A percentile compares a stretch with the other conserved stretches of the same genome.
Evolutionary conservation across 1,140 invertebrate genomes (phyloP).

Genomic region (Ladona fulva): DNA sequence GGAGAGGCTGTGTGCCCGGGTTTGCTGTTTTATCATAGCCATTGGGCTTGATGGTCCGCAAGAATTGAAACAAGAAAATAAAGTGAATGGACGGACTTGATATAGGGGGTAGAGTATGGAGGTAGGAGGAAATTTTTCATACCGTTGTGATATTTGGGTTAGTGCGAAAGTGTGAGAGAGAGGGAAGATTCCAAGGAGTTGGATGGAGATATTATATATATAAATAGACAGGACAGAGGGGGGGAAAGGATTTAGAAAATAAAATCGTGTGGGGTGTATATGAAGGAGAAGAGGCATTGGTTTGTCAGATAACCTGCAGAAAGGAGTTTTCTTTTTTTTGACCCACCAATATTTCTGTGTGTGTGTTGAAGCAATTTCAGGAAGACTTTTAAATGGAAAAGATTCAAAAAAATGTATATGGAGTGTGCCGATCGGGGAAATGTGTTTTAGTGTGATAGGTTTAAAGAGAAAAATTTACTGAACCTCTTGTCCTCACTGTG

Average conservation of each 20-base stretch:
- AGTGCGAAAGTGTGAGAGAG: not conserved
- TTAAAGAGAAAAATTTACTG: not conserved
- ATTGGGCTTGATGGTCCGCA: not conserved
- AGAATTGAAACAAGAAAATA: not conserved
- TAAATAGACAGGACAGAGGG: not conserved
- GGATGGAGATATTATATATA: not conserved
- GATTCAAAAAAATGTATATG: not conserved
- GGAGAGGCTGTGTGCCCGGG: not conserved
- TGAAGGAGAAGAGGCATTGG: not conserved
- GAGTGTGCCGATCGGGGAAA: not conserved
- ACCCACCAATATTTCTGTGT: slow-evolving; percentile 1
- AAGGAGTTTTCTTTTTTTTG: not conserved
- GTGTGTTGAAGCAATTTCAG: not conserved
- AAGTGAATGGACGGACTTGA: not conserved
- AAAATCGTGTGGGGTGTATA: not conserved
- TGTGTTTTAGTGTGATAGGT: not conserved
- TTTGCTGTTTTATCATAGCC: not conserved
- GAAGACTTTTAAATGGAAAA: no score
- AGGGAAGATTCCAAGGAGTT: not conserved
- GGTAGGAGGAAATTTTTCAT: slow-evolving; percentile 1
- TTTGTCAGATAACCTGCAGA: not conserved
- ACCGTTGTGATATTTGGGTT: slow-evolving; percentile 9
- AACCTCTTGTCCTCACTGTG: not conserved
- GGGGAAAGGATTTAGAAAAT: not conserved
- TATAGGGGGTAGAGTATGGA: not conserved